These are phyloP conservation scores for Eudorcas thomsonii DNA, from an alignment of 2,113 vertebrate genomes.

Conservation along the genomic window DNA sequence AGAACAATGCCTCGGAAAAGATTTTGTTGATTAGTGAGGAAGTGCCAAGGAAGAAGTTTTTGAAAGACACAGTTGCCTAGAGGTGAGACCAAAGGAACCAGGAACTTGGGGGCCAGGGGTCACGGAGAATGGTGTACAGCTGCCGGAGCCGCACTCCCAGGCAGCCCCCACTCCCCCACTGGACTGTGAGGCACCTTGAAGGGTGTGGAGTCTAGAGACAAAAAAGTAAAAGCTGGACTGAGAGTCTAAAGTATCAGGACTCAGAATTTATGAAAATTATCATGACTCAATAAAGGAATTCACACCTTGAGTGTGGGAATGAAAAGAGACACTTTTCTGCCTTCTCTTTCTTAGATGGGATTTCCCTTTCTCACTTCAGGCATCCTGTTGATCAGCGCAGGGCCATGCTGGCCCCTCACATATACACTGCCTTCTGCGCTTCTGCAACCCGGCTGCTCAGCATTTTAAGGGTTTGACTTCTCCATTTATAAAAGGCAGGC, in stretches of 20 bases:
- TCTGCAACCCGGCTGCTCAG: neutral
- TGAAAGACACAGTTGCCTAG: neutral
- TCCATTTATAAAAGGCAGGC: neutral
- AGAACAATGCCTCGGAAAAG: neutral
- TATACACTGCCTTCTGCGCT: neutral
- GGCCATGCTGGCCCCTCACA: neutral
- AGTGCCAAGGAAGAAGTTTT: neutral
- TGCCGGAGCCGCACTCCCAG: neutral
- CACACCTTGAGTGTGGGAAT: neutral
- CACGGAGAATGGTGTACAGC: neutral
- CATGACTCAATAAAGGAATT: slow-evolving; percentile 41
- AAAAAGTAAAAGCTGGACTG: neutral
- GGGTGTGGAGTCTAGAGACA: neutral
- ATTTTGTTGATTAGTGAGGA: neutral
- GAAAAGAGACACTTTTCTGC: neutral
- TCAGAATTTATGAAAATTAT: slow-evolving; percentile 10
- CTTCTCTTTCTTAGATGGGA: neutral
- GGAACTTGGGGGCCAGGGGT: neutral
- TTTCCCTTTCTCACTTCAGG: neutral
- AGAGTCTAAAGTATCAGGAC: neutral
- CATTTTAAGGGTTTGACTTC: neutral
- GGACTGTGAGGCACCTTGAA: neutral
- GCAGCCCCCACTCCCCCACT: neutral
- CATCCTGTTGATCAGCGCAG: neutral
- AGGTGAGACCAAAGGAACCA: neutral